Base-by-base conservation (phyloP, 2,113 vertebrate species). In the Emydocephalus ijimae region DNA sequence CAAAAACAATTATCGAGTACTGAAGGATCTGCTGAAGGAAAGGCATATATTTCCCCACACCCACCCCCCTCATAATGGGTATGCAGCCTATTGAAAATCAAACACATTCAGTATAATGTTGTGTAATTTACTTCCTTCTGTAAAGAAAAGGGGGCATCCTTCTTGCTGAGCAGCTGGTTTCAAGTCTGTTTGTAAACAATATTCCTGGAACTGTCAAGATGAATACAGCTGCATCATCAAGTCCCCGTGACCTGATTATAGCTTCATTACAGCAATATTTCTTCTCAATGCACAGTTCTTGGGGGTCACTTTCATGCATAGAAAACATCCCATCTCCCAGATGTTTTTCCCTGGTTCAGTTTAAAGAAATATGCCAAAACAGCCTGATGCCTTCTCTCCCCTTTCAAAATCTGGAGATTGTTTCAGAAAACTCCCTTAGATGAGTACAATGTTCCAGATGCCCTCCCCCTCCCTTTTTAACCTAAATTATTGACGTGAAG, bases 401-500 rank as follows among this genome's bases (percentile, higher is more conserved):
- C 34, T 94, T 94, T 93, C 89, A 88, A 96, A 95, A 94, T 34
- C 0, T 57, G 87, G 69, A 55, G 20, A 85, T 87, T 94, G 48
- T 93, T 90, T 94, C 87, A 55, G 91, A 90, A n/a, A 52, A 93
- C 91, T 0, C 0, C 14, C 29, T 95, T 94, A 96, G 93, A 94
- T 94, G 94, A 92, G 57, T 94, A 95, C 95, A 94, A 57, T 93
- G 92, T 52, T 85, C 94, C 91, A 86, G 34, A 52, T 24, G 88
- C 95, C 85, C 94, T 5, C 93, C 69, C 26, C 89, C 88, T 90
- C 81, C 81, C 93, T 96, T 97, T 96, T 95, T 95, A 88, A 97
- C 94, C 95, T 97, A 95, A 97, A 98, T 97, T 96, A 96, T 97
- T 97, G 95, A 97, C 94, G 90, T 95, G 95, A 93, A 95, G 92